A percentile compares a stretch with the other conserved stretches of the same genome.
Conservation (phyloP, 2,888 invertebrate species). For the Cinara cedri region DNA sequence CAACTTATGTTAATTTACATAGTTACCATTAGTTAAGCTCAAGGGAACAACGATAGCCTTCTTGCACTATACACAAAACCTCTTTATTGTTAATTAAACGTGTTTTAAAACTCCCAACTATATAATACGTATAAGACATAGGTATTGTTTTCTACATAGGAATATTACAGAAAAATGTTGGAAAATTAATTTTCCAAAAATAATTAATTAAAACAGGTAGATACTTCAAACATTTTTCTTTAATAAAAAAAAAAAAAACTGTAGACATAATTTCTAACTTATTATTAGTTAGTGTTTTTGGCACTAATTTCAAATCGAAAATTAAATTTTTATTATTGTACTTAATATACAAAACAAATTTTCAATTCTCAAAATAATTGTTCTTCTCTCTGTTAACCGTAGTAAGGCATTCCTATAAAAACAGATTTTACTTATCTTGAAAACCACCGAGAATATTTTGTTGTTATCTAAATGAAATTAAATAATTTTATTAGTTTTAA, state of each 20-base stretch:
- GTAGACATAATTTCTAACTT: too few relatives aligned
- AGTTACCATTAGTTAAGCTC: conserved; percentile 54
- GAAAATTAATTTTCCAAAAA: too few relatives aligned
- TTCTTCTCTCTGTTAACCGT: neutral
- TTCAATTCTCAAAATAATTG: neutral
- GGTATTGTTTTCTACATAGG: too few relatives aligned
- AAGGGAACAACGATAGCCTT: conserved; percentile 6
- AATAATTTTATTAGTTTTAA: conserved; percentile 41
- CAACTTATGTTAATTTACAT: conserved; percentile 24
- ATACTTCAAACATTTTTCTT: too few relatives aligned
- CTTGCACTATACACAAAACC: conserved; percentile 15
- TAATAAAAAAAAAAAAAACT: too few relatives aligned
- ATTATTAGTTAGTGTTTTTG: too few relatives aligned
- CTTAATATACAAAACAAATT: too few relatives aligned
- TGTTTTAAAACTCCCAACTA: neutral
- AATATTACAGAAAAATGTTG: too few relatives aligned
- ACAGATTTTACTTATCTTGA: conserved; percentile 2
- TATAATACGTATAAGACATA: too few relatives aligned
- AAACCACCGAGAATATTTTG: conserved; percentile 22
- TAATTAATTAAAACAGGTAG: too few relatives aligned
- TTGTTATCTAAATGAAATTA: conserved; percentile 41
- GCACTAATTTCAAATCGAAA: too few relatives aligned
- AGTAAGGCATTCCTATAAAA: conserved; percentile 25
- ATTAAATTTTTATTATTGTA: too few relatives aligned
- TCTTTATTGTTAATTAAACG: neutral